These are phyloP conservation scores for Sminthopsis crassicaudata DNA, from an alignment of 2,113 vertebrate genomes.

Conservation along the genomic window DNA sequence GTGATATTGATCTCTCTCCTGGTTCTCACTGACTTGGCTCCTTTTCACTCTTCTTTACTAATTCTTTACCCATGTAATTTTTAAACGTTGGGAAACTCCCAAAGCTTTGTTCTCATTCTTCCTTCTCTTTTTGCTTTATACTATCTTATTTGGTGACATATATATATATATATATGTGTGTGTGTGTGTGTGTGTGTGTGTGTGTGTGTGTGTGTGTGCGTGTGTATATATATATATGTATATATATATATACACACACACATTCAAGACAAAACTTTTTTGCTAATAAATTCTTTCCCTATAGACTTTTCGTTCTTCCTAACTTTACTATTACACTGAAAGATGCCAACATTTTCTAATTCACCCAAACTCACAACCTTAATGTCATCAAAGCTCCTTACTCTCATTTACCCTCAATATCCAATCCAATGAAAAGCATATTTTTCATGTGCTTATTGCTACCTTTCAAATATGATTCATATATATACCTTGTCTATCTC, in stretches of 20 bases:
- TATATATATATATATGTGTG: too few relatives aligned
- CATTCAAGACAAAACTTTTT: not conserved
- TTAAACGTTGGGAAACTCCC: not conserved
- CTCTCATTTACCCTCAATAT: not conserved
- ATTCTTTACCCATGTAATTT: not conserved
- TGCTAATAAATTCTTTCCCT: not conserved
- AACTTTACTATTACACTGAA: not conserved
- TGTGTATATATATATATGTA: too few relatives aligned
- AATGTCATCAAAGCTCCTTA: not conserved
- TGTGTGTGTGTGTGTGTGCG: too few relatives aligned
- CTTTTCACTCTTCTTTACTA: not conserved
- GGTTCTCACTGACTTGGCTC: not conserved
- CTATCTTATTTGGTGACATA: not conserved
- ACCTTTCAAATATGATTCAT: not conserved
- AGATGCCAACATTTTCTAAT: not conserved
- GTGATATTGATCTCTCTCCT: not conserved
- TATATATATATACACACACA: too few relatives aligned
- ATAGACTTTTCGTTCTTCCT: not conserved
- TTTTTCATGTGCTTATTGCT: not conserved
- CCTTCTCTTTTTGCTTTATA: not conserved
- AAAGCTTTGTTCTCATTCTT: not conserved
- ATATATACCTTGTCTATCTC: not conserved
- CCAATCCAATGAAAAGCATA: not conserved
- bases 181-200: too few relatives aligned
- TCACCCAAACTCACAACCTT: not conserved